Evolutionary conservation across 2,113 vertebrate genomes (phyloP), one percentile per base, ranked within the genome.

Genomic region (Oncorhynchus kisutch): DNA sequence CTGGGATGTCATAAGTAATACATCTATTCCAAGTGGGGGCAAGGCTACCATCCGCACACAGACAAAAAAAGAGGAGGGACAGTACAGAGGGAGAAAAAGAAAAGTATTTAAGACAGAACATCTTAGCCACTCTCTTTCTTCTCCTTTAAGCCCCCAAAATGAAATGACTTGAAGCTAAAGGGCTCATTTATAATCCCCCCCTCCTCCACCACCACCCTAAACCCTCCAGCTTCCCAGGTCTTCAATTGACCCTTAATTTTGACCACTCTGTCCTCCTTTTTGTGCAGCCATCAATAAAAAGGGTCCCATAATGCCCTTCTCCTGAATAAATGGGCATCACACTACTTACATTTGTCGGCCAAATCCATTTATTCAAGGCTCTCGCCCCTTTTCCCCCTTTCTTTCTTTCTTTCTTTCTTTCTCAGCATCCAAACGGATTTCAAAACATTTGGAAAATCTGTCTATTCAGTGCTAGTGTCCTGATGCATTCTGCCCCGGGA

Each of bases 361-460:
- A 96, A 95, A 95, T 91, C 94, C 94, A 96, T 96, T 96, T 95
- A 93, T 94, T 93, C 77, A 67, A 93, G 93, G 91, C 89, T 95
- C 91, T 91, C 89, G 82, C 88, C 84, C 13, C 69, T 75, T 29
- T 89, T 92, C 76, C 83, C 84, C 64, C 39, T 54, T 25, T 70
- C 67, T 80, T 94, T 95, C 78, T 92, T 27, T 27, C 39, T 54
- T 25, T 70, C 67, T 80, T 71, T 92, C 94, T 94, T 94, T 95
- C 78, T 93, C 92, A 91, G 94, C 91, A 89, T 94, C 93, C 94
- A 95, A 95, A 96, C 94, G 91, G 95, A 96, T 96, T 96, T 92
- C 96, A 96, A 99, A 99, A 95, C 96, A 97, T 96, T 97, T 95
- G 96, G 95, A 97, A 99, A 98, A 97, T 97, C 92, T 97, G 94